A percentile compares a stretch with the other conserved stretches of the same genome.
phyloP scores from a whole-genome alignment of 1,140 invertebrate genomes.

The Macrotrachela quadricornifera region DNA sequence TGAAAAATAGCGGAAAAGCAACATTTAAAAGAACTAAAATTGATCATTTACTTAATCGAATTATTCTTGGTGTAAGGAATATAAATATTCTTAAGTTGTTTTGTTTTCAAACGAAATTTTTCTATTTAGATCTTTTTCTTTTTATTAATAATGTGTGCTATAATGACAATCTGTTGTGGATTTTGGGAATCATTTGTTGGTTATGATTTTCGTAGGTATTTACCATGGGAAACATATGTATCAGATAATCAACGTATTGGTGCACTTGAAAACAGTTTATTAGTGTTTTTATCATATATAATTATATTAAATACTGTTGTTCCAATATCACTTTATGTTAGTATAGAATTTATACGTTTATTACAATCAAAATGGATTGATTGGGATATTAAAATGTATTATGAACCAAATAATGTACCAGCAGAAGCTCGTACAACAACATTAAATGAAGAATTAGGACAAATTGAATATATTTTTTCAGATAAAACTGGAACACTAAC shows the following conservation, averaged over 20 bases:
- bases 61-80: constrained; percentile 57
- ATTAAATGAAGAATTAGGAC: constrained; percentile 90
- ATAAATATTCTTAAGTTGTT: too few species aligned
- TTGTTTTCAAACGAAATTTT: not conserved
- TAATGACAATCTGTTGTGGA: constrained; percentile 85
- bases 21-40: constrained; percentile 96
- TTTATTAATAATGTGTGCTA: constrained; percentile 82
- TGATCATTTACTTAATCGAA: constrained; percentile 84
- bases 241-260: constrained; percentile 33
- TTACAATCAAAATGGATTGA: constrained; percentile 87
- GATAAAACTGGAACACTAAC: constrained; percentile 98
- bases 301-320: constrained; percentile 76
- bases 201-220: constrained; percentile 61
- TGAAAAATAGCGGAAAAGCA: constrained; percentile 98
- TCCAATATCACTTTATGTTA: constrained; percentile 95
- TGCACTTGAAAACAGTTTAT: constrained; percentile 54
- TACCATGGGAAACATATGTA: constrained; percentile 83
- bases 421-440: constrained; percentile 91
- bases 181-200: constrained; percentile 65
- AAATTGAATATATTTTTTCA: constrained; percentile 99
- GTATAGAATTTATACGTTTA: constrained; percentile 78
- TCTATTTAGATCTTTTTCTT: constrained; percentile 64
- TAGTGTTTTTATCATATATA: constrained; percentile 89
- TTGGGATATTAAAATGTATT: constrained; percentile 76
- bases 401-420: constrained; percentile 52